Evolutionary conservation across 2,797 vertebrate genomes (phyloP).

Genomic region (Xiphophorus birchmanni): DNA sequence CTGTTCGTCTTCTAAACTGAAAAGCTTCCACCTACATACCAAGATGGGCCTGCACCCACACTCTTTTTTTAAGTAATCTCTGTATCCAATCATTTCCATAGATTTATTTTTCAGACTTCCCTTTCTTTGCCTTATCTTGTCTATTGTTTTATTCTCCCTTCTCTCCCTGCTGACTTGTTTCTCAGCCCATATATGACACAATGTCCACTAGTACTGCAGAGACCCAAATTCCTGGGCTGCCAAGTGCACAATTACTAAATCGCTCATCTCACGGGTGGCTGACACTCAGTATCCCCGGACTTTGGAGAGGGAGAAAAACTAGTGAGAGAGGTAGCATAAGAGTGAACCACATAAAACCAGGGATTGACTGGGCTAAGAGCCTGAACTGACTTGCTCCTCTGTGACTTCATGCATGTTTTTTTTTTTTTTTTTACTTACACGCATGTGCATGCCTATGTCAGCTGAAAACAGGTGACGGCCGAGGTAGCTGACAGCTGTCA

Average conservation of each 20-base stretch:
- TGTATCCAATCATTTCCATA: constrained; percentile 29
- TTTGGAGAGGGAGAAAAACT: constrained; percentile 37
- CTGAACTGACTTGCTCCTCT: constrained; percentile 26
- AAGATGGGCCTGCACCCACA: constrained; percentile 51
- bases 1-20: constrained; percentile 60
- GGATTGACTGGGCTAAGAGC: constrained; percentile 27
- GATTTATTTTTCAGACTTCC: constrained; percentile 23
- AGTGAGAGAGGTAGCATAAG: constrained; percentile 20
- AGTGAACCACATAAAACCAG: constrained; percentile 35
- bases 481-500: constrained; percentile 79
- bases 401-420: constrained; percentile 13
- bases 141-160: constrained; percentile 17
- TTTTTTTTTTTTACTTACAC: constrained; percentile 1
- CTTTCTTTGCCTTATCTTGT: constrained; percentile 22
- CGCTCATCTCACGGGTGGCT: constrained; percentile 79
- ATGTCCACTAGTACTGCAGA: constrained; percentile 57
- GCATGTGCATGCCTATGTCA: constrained; percentile 28
- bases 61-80: constrained; percentile 18
- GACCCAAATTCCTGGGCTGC: constrained; percentile 54
- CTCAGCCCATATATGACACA: constrained; percentile 52
- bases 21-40: constrained; percentile 57
- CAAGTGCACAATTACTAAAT: constrained; percentile 80
- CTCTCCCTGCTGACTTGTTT: constrained; percentile 31
- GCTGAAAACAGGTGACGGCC: constrained; percentile 60
- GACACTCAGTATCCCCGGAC: constrained; percentile 57